These are phyloP conservation scores for Pholis gunnellus DNA, from an alignment of 2,113 vertebrate genomes.

Conservation along the genomic window DNA sequence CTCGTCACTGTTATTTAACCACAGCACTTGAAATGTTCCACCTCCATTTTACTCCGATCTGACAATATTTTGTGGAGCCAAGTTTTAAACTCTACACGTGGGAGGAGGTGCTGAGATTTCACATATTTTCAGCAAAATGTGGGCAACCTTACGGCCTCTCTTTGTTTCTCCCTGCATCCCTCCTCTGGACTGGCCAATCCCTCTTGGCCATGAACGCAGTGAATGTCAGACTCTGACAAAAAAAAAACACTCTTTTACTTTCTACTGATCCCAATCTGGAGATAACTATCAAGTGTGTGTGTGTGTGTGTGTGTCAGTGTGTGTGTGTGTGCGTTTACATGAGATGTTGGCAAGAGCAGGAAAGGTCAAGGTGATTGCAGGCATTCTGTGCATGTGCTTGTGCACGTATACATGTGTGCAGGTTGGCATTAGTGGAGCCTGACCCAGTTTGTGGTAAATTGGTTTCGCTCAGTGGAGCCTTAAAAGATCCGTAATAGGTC, in stretches of 20 bases:
- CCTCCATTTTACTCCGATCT: slow-evolving; percentile 3
- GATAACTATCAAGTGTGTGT: slow-evolving; percentile 81
- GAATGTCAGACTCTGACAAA: slow-evolving; percentile 81
- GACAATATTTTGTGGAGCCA: background rate
- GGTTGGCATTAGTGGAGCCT: slow-evolving; percentile 79
- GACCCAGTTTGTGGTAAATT: slow-evolving; percentile 74
- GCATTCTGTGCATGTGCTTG: slow-evolving; percentile 68
- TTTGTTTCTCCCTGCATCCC: slow-evolving; percentile 63
- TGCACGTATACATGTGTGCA: slow-evolving; percentile 81
- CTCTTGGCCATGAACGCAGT: slow-evolving; percentile 63
- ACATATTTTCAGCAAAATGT: slow-evolving; percentile 28
- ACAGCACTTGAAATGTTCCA: slow-evolving; percentile 19
- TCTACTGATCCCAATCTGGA: slow-evolving; percentile 83
- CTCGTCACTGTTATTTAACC: background rate
- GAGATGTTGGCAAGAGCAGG: slow-evolving; percentile 29
- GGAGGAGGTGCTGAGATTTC: slow-evolving; percentile 1
- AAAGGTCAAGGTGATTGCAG: slow-evolving; percentile 39
- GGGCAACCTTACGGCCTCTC: slow-evolving; percentile 34
- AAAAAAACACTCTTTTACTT: slow-evolving; percentile 73
- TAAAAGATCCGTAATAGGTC: slow-evolving; percentile 79
- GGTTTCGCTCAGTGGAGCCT: slow-evolving; percentile 82
- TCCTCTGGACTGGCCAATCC: slow-evolving; percentile 76
- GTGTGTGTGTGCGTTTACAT: slow-evolving; percentile 34
- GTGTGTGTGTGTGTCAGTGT: slow-evolving; percentile 32
- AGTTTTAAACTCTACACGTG: background rate